Evolutionary conservation across 2,113 vertebrate genomes (phyloP), one percentile per base, ranked within the genome.

Genomic region (Clarias macrocephalus): DNA sequence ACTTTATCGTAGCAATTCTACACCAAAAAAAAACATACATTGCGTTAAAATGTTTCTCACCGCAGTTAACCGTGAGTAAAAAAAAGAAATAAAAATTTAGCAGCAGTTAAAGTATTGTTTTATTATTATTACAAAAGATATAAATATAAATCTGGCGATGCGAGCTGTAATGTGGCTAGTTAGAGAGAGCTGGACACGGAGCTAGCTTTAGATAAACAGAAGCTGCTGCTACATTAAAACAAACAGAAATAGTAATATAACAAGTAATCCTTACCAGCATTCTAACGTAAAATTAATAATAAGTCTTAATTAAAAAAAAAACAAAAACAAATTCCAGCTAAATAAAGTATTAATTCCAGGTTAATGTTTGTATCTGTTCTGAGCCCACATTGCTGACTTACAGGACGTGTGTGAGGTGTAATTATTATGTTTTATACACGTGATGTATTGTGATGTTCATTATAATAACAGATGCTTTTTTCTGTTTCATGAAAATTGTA

Each of bases 11-110:
- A 52, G 19, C 5, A 16, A 30, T 80, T 63, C 16, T 21, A 33
- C 33, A 73, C 18, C 30, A 70, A 65, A n/a, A 65, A 42, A 0
- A 0, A 60, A 48, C 48, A 48, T 0, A 13, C 19, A 7, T 12
- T 48, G 7, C 2, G 70, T 86, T n/a, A 90, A 66, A 73, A 95
- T 96, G 95, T 95, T 95, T 87, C 93, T 96, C 6, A 96, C 95
- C 5, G 63, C 94, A 5, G 92, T 87, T 0, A 95, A 95, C 42
- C 88, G 95, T 95, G 63, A 95, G 95, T 95, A 93, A 88, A 89
- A 16, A 33, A 37, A 37, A 37, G 33, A 33, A 33, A 33, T 1
- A 33, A 33, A 76, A n/a, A 5, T 16, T 19, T 73, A 65, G 23
- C 25, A 0, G 59, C 1, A 18, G 23, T 9, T 52, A 7, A 54